A percentile compares a stretch with the other conserved stretches of the same genome.
These are phyloP conservation scores for Oryzias celebensis DNA, from an alignment of 2,113 vertebrate species.

Conservation along the genomic window DNA sequence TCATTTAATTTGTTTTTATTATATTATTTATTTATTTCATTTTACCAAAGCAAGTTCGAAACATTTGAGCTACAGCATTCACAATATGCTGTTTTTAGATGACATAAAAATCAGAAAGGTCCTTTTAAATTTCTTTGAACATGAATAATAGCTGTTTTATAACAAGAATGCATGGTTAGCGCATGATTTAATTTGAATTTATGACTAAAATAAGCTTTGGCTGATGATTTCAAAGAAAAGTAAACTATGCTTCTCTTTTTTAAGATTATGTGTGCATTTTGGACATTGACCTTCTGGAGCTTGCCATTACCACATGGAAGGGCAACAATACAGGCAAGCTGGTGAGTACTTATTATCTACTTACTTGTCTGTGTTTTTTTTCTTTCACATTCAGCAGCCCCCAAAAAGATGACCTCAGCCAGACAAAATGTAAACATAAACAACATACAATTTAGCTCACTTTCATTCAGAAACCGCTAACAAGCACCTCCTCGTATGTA, in stretches of 20 bases:
- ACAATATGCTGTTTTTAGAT: too few species aligned
- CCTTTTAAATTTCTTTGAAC: not conserved
- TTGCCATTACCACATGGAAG: conserved; percentile 92
- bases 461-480: conserved; percentile 33
- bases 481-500: conserved; percentile 5
- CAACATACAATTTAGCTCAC: conserved; percentile 23
- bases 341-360: conserved; percentile 68
- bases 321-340: conserved; percentile 80
- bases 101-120: too few species aligned
- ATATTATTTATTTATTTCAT: too few species aligned
- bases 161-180: not conserved
- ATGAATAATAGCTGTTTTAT: not conserved
- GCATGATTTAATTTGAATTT: not conserved
- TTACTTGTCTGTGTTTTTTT: conserved; percentile 6
- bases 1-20: too few species aligned
- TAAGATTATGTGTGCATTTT: conserved; percentile 89
- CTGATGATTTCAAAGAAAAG: not conserved
- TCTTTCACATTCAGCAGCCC: conserved; percentile 5
- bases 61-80: too few species aligned
- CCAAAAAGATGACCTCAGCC: not conserved
- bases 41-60: too few species aligned
- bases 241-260: not conserved
- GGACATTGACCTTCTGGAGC: conserved; percentile 89
- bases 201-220: not conserved
- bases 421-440: conserved; percentile 18